Conservation (phyloP, 1,140 invertebrate genomes). For the Ceratitis capitata region DNA sequence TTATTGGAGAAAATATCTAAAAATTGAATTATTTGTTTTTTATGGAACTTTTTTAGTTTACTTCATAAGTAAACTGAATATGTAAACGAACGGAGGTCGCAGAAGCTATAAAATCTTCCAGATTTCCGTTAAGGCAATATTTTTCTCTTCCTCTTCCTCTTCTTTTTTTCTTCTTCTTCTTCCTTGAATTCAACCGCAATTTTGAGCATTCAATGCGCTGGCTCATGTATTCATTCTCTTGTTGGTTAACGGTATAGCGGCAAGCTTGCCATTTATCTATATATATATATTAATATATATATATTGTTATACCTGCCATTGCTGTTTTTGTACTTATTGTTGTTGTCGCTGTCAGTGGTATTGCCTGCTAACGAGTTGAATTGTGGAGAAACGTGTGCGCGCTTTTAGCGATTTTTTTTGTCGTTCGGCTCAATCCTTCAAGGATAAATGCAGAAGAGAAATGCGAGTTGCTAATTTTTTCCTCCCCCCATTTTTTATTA, state of each 20-base stretch:
- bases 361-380: neutral
- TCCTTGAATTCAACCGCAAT: neutral
- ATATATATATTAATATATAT: too few species aligned
- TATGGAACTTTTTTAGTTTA: too few species aligned
- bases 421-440: neutral
- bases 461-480: neutral
- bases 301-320: too few species aligned
- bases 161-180: neutral
- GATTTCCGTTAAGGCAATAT: neutral
- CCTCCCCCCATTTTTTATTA: too few species aligned
- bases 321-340: neutral
- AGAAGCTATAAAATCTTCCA: too few species aligned
- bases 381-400: neutral
- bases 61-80: too few species aligned
- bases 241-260: neutral
- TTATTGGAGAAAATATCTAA: too few species aligned
- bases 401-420: neutral
- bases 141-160: neutral
- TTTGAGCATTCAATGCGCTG: neutral
- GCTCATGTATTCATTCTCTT: neutral
- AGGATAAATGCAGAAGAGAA: neutral
- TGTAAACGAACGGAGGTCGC: too few species aligned
- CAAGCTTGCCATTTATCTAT: too few species aligned
- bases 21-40: too few species aligned
- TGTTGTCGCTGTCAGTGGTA: neutral